phyloP scores from a whole-genome alignment of 2,797 vertebrate species.

The Pseudochaenichthys georgianus region DNA sequence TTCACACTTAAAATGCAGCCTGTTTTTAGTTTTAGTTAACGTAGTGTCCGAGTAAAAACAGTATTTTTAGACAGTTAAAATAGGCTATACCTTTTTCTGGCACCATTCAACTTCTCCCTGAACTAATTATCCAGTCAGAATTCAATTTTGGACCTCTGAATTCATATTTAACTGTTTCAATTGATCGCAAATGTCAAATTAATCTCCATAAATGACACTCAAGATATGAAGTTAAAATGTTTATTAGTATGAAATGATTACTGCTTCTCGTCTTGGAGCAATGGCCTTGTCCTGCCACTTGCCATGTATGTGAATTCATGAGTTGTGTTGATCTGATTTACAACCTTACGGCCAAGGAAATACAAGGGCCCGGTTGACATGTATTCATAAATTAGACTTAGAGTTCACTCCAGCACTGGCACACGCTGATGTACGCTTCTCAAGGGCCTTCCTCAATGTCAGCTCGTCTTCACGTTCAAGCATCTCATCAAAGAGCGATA shows the following conservation, averaged over 20 bases:
- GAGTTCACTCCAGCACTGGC: conserved; percentile 15
- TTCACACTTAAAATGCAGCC: neutral
- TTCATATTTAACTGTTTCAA: neutral
- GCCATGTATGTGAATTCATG: neutral
- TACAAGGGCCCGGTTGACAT: conserved; percentile 21
- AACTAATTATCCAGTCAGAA: neutral
- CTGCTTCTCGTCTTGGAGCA: neutral
- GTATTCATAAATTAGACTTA: conserved; percentile 59
- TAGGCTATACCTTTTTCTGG: neutral
- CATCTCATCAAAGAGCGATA: conserved; percentile 56
- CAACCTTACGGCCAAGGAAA: conserved; percentile 17
- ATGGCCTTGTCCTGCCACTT: conserved; percentile 14
- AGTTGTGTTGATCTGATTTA: conserved; percentile 42
- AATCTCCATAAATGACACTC: neutral
- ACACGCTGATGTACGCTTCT: neutral
- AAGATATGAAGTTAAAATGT: neutral
- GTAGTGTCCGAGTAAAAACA: neutral
- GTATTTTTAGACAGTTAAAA: neutral
- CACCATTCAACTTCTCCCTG: neutral
- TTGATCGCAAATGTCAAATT: neutral
- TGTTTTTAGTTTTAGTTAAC: neutral
- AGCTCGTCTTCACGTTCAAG: conserved; percentile 55
- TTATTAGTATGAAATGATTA: neutral
- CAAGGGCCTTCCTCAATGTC: conserved; percentile 58
- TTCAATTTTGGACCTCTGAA: neutral